Evolutionary conservation across 2,888 invertebrate genomes (phyloP).

Genomic region (Lepas anatifera): DNA sequence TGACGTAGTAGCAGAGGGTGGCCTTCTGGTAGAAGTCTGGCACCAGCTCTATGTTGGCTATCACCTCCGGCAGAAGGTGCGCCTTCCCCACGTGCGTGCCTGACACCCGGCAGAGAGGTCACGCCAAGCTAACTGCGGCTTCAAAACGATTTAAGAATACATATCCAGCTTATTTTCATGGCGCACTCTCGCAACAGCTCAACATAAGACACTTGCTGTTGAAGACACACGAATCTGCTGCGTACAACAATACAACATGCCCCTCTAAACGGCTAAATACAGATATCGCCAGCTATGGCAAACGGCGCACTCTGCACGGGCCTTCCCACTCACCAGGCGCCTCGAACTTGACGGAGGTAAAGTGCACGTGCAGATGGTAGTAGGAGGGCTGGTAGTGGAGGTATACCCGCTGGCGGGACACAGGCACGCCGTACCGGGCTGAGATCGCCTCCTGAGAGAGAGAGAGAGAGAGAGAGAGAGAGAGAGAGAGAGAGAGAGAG

Average conservation of each 20-base stretch:
- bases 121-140: too few species aligned
- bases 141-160: too few species aligned
- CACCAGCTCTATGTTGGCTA: slow-evolving; percentile 72
- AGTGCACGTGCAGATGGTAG: slow-evolving; percentile 92
- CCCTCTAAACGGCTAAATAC: too few species aligned
- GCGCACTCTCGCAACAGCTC: too few species aligned
- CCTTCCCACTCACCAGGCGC: slow-evolving; percentile 51
- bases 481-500: too few species aligned
- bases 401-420: slow-evolving; percentile 59
- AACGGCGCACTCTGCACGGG: too few species aligned
- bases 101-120: slow-evolving; percentile 22
- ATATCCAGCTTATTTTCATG: too few species aligned
- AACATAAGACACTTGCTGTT: too few species aligned
- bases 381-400: slow-evolving; percentile 95
- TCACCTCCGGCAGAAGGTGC: slow-evolving; percentile 75
- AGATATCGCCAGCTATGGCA: too few species aligned
- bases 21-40: slow-evolving; percentile 71
- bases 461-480: too few species aligned
- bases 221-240: too few species aligned
- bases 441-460: slow-evolving; percentile 20
- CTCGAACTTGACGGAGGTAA: slow-evolving; percentile 65
- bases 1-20: slow-evolving; percentile 64
- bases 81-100: slow-evolving; percentile 74
- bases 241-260: too few species aligned
- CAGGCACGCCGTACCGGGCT: slow-evolving; percentile 21